phyloP scores from a whole-genome alignment of 2,888 invertebrate species.

The Trypoxylon attenuatum region DNA sequence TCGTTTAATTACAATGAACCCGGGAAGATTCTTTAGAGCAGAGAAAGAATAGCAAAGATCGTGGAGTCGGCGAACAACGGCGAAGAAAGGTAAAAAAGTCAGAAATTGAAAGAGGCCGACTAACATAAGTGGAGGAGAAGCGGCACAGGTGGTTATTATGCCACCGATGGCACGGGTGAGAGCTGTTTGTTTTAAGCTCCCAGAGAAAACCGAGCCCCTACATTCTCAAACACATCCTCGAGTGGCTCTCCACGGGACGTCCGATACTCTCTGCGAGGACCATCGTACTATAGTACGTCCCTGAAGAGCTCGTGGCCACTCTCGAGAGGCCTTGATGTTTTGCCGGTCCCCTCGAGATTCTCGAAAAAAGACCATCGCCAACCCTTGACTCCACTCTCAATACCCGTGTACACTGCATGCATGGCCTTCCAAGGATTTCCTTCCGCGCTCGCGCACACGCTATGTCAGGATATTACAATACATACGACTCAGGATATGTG shows the following conservation, averaged over 20 bases:
- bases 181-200: slow-evolving; percentile 59
- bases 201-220: slow-evolving; percentile 58
- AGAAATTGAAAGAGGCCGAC: slow-evolving; percentile 13
- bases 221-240: slow-evolving; percentile 61
- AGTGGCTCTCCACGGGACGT: slow-evolving; percentile 67
- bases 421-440: slow-evolving; percentile 58
- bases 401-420: slow-evolving; percentile 40
- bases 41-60: too few relatives aligned
- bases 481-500: too few relatives aligned
- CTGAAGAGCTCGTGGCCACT: slow-evolving; percentile 54
- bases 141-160: slow-evolving; percentile 60
- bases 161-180: slow-evolving; percentile 61
- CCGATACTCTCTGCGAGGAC: slow-evolving; percentile 59
- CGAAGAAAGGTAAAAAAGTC: neutral
- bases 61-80: too few relatives aligned
- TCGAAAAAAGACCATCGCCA: slow-evolving; percentile 46
- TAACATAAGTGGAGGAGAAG: neutral
- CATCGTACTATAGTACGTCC: slow-evolving; percentile 62
- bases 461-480: too few relatives aligned
- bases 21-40: too few relatives aligned
- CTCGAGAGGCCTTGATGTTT: slow-evolving; percentile 62
- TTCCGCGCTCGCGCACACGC: slow-evolving; percentile 30
- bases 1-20: too few relatives aligned
- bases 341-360: slow-evolving; percentile 58
- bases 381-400: slow-evolving; percentile 41